Percentiles rank a stretch among this genome's conserved stretches.
Conservation (phyloP, 2,888 invertebrate genomes). For the Leptopilina myrica region DNA sequence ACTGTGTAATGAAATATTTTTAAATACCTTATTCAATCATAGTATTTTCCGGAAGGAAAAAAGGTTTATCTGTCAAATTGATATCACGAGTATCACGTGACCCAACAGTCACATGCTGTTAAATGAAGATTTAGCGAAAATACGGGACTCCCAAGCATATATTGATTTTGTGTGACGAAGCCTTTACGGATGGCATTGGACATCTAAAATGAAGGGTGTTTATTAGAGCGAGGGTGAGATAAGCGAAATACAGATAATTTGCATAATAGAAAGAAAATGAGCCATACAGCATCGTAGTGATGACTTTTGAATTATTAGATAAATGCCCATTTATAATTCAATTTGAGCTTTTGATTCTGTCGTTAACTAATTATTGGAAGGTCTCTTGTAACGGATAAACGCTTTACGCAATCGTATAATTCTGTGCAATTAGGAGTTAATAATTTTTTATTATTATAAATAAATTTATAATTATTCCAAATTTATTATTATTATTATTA, state of each 20-base stretch:
- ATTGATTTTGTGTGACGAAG: conserved; percentile 14
- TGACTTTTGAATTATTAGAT: conserved; percentile 8
- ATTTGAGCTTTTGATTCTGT: neutral
- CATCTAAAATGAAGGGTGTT: conserved; percentile 28
- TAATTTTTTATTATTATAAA: no score
- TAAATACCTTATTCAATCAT: no score
- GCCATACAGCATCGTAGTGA: neutral
- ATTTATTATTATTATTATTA: no score
- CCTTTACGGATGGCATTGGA: neutral
- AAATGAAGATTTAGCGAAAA: neutral
- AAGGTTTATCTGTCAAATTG: no score
- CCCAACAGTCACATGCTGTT: no score
- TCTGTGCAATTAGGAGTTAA: no score
- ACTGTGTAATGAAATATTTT: no score
- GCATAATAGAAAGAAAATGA: conserved; percentile 28
- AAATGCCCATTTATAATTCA: conserved; percentile 18
- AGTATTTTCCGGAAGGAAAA: no score
- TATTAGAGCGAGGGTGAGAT: conserved; percentile 33
- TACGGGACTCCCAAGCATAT: neutral
- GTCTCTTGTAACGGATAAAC: no score
- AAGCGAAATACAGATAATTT: conserved; percentile 22
- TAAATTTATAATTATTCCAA: no score
- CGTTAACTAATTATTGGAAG: neutral
- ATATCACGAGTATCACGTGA: no score
- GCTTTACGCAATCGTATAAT: no score